A percentile compares a stretch with the other conserved stretches of the same genome.
These are phyloP conservation scores for Mastigias papua DNA, from an alignment of 30 jellyfish, hydroid and myxozoan species.

Conservation along the genomic window DNA sequence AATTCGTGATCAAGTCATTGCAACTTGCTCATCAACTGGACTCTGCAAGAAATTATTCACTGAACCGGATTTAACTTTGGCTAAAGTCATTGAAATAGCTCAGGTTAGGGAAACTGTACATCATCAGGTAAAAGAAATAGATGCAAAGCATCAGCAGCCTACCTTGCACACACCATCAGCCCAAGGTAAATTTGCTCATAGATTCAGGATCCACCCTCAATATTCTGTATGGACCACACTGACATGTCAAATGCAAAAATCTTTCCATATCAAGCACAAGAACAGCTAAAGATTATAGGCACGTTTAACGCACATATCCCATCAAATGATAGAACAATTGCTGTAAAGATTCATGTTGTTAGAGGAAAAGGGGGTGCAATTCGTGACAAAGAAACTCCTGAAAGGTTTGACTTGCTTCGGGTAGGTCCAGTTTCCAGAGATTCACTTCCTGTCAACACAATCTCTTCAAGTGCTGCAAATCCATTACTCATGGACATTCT, in stretches of 20 bases:
- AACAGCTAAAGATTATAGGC: not conserved
- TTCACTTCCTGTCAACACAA: not conserved
- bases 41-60: not conserved
- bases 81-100: not conserved
- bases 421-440: not conserved
- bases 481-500: not conserved
- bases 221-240: no score
- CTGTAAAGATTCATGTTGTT: not conserved
- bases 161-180: not conserved
- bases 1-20: slow-evolving; percentile 7
- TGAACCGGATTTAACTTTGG: slow-evolving; percentile 5
- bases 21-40: slow-evolving; percentile 16
- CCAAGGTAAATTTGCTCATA: slow-evolving; percentile 2
- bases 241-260: not conserved
- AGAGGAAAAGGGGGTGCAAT: not conserved
- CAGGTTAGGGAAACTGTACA: slow-evolving; percentile 1
- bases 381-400: not conserved
- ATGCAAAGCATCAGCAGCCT: not conserved
- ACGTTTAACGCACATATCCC: not conserved
- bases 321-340: not conserved
- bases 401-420: not conserved
- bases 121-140: slow-evolving; percentile 9
- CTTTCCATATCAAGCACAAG: not conserved
- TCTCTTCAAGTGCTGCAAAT: not conserved
- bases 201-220: not conserved